A percentile compares a stretch with the other conserved stretches of the same genome.
These are phyloP conservation scores for Moxostoma hubbsi DNA, from an alignment of 2,797 vertebrate genomes.

Conservation along the genomic window DNA sequence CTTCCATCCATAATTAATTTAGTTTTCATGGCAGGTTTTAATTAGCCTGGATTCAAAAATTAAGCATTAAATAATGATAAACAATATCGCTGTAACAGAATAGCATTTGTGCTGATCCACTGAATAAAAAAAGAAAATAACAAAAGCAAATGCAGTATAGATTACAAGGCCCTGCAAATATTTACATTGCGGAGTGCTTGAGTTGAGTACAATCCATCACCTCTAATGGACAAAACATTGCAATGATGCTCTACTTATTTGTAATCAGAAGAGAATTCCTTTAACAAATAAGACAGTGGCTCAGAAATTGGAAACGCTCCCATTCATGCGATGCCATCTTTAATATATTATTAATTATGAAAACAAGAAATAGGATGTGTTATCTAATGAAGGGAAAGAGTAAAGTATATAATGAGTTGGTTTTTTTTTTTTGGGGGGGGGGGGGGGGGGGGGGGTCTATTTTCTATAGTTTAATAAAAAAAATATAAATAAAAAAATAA, in stretches of 20 bases:
- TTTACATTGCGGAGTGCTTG: conserved; percentile 36
- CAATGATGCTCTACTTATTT: conserved; percentile 33
- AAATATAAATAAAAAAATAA: neutral
- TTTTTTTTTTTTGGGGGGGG: too few species aligned
- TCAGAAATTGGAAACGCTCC: conserved; percentile 45
- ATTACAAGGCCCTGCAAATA: conserved; percentile 42
- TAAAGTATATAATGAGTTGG: conserved; percentile 13
- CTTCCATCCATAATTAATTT: conserved; percentile 19
- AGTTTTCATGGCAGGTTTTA: conserved; percentile 12
- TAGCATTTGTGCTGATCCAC: conserved; percentile 38
- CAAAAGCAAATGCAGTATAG: conserved; percentile 26
- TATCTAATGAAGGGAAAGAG: conserved; percentile 19
- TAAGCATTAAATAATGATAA: conserved; percentile 23
- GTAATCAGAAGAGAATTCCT: conserved; percentile 31
- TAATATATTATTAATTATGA: conserved; percentile 48
- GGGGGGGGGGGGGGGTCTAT: too few species aligned
- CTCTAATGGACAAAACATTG: conserved; percentile 27
- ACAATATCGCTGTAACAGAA: conserved; percentile 11
- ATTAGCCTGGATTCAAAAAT: conserved; percentile 13
- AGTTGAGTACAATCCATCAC: conserved; percentile 34
- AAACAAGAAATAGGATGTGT: conserved; percentile 26
- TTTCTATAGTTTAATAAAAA: conserved; percentile 14
- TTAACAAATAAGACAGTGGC: conserved; percentile 37
- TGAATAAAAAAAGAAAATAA: conserved; percentile 34
- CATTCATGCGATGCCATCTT: conserved; percentile 38